Base-by-base conservation (phyloP, 2,888 invertebrate species). In the Chaitophorus viminalis region DNA sequence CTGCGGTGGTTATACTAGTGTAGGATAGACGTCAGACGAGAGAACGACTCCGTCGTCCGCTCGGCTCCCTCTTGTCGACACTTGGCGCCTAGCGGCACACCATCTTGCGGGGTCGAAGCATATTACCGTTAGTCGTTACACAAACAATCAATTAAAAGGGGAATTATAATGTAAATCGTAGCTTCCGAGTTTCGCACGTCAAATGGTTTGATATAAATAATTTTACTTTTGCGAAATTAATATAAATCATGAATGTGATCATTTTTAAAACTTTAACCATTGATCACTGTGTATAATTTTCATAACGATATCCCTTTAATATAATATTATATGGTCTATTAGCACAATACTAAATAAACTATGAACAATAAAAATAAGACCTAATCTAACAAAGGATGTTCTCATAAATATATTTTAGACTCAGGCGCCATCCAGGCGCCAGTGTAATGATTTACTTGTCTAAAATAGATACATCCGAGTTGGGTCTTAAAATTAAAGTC, bases 81-180 rank as follows among this genome's bases (percentile, higher is more conserved):
- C n/a, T 65, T n/a, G 46, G 65, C 39, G 65, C 46, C 46, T 46
- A 46, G 52, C 21, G 78, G 86, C 60, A 72, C 86, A 86, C 86
- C 79, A 79, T 86, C 77, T 79, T 60, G 72, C 54, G 72, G 86
- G 86, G 86, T 86, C 72, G 60, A 36, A 72, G 77, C 72, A 79
- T 79, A 86, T 85, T 85, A 83, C 52, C 68, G 46, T 21, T 3
- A 60, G 60, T 60, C 54, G 79, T 78, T 86, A 86, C 79, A 18
- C 60, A 79, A 79, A 86, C 86, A 60, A 86, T 79, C 72, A 86
- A 86, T 86, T 72, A 79, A 79, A 68, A 36, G 17, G n/a, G 60
- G 46, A 76, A 84, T 3, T 14, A 14, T 46, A 46, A 46, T 46
- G 3, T 46, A 46, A 46, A 46, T 46, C 14, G 14, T 46, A 46